Conservation (phyloP, 1,140 invertebrate genomes). For the Latrodectus geometricus region DNA sequence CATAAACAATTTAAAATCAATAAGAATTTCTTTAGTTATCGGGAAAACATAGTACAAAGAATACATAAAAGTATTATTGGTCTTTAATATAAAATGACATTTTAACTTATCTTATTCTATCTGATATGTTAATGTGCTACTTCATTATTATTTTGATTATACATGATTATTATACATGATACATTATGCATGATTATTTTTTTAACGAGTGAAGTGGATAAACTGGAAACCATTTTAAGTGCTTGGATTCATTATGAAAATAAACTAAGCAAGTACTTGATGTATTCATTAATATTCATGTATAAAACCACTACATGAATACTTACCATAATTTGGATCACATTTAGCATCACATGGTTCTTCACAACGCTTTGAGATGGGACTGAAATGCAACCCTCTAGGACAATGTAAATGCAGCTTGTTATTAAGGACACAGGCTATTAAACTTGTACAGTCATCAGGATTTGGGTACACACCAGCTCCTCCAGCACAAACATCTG, state of each 20-base stretch:
- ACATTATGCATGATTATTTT: too few species aligned
- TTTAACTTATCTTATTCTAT: too few species aligned
- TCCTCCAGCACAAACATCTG: neutral
- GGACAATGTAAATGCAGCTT: neutral
- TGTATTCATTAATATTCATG: neutral
- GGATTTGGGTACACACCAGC: neutral
- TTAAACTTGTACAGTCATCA: conserved; percentile 14
- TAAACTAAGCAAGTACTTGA: neutral
- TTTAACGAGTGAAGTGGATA: neutral
- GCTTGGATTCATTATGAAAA: neutral
- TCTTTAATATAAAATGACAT: too few species aligned
- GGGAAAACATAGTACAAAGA: too few species aligned
- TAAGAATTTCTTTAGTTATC: too few species aligned
- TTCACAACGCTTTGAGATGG: neutral
- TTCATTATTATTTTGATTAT: too few species aligned
- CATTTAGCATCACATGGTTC: conserved; percentile 5
- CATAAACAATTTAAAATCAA: too few species aligned
- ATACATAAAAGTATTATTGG: too few species aligned
- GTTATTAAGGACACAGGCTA: neutral
- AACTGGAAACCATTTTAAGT: neutral
- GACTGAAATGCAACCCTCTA: neutral
- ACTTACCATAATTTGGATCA: conserved; percentile 7
- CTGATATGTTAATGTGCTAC: too few species aligned
- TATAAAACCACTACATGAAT: neutral
- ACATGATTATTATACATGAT: too few species aligned